These are phyloP conservation scores for Drosophila monieri DNA, from an alignment of 2,888 invertebrate genomes.

Conservation along the genomic window DNA sequence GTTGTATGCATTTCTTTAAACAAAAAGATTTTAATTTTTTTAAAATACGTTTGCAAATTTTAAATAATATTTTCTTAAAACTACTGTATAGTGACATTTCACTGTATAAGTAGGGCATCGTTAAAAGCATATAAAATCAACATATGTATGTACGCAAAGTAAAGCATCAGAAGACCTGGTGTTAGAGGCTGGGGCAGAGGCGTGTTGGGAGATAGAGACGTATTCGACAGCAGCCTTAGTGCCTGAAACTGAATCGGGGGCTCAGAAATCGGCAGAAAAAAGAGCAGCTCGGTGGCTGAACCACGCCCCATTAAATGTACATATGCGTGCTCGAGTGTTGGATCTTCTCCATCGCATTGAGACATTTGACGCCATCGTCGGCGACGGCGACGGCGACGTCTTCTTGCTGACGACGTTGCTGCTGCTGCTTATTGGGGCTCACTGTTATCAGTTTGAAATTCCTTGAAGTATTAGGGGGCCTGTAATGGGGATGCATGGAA, in stretches of 20 bases:
- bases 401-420: conserved; percentile 20
- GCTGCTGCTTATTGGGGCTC: conserved; percentile 8
- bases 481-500: conserved; percentile 8
- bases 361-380: conserved; percentile 69
- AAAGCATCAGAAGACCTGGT: conserved; percentile 20
- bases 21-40: too few species aligned
- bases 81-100: neutral
- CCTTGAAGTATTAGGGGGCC: conserved; percentile 17
- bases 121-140: conserved; percentile 21
- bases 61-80: neutral
- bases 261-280: conserved; percentile 15
- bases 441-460: conserved; percentile 45
- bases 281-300: conserved; percentile 61
- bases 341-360: conserved; percentile 60
- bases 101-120: conserved; percentile 13
- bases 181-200: neutral
- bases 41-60: neutral
- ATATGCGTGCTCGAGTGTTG: conserved; percentile 69
- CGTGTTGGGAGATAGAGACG: neutral
- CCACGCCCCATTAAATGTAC: conserved; percentile 71
- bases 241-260: conserved; percentile 15
- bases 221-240: conserved; percentile 6
- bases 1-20: too few species aligned
- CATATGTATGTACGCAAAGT: conserved; percentile 16
- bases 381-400: neutral